These are phyloP conservation scores for Cyprinella venusta DNA, from an alignment of 2,797 vertebrate species.

Conservation along the genomic window DNA sequence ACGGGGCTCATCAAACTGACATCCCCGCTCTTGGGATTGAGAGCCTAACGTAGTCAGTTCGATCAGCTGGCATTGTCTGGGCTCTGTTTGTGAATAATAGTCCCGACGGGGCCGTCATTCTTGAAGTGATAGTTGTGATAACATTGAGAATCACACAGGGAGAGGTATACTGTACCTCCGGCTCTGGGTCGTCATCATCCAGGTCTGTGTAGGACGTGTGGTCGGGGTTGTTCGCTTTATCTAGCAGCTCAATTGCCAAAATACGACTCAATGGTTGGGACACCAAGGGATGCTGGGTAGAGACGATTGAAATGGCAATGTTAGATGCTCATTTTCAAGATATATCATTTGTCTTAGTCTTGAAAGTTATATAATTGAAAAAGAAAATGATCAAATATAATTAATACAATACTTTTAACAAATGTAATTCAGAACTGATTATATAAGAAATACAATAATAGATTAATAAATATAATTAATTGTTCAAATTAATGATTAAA, in stretches of 20 bases:
- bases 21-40: neutral
- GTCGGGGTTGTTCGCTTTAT: conserved; percentile 89
- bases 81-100: conserved; percentile 32
- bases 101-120: conserved; percentile 24
- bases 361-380: neutral
- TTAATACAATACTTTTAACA: too few species aligned
- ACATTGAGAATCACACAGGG: conserved; percentile 14
- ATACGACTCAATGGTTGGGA: conserved; percentile 84
- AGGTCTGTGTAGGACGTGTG: conserved; percentile 82
- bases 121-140: conserved; percentile 35
- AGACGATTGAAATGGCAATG: neutral
- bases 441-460: neutral
- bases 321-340: neutral
- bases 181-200: conserved; percentile 84
- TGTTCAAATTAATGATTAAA: neutral
- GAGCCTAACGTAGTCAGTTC: neutral
- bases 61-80: conserved; percentile 14
- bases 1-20: conserved; percentile 10
- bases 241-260: conserved; percentile 85
- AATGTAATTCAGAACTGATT: neutral
- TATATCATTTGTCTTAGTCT: neutral
- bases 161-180: conserved; percentile 75
- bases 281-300: conserved; percentile 83
- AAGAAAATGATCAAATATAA: neutral
- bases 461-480: too few species aligned